Base-by-base conservation (phyloP, 2,888 invertebrate species). In the Thymelicus lineola region DNA sequence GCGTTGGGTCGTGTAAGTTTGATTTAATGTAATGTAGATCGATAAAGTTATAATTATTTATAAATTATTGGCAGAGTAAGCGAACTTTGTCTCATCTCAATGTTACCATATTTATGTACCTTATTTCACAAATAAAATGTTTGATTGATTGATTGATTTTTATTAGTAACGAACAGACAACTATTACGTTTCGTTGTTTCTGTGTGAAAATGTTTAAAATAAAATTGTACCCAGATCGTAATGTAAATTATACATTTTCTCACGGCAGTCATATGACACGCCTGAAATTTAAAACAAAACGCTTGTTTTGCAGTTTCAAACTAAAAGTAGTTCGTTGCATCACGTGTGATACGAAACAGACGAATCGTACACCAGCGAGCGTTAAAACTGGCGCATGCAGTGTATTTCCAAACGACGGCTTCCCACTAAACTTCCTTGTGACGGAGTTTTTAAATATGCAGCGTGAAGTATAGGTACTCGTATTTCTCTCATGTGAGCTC, bases 291-390 rank as follows among this genome's bases (percentile, higher is more conserved):
- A 10, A 57, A 36, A 57, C 57, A 57, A 57, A 57, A 57, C 20
- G 57, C 36, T 35, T 57, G 57, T 57, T 57, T 28, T 6, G 6
- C n/a, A 36, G 55, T 57, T 57, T 1, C n/a, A 36, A 36, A 57
- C 53, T 53, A 10, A 12, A 20, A 57, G 7, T 28, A 55, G 57
- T 36, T 57, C 57, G 36, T 36, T 28, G 6, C 28, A n/a, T n/a
- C 57, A 57, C 57, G 36, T 57, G 57, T 36, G 57, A 35, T 36
- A 36, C 57, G 7, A 57, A 57, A 57, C 57, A 57, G 36, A 36
- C 57, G 35, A 20, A 50, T 50, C 55, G 28, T 57, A 20, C 53
- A 53, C 36, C 36, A 6, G n/a, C 57, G 57, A 57, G 57, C 57
- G 15, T 15, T 36, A 36, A 57, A 57, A 57, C 57, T 57, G n/a